Percentiles rank a stretch among this genome's conserved stretches.
Evolutionary conservation across 2,113 vertebrate genomes (phyloP).

Genomic region (Scytalopus superciliaris): DNA sequence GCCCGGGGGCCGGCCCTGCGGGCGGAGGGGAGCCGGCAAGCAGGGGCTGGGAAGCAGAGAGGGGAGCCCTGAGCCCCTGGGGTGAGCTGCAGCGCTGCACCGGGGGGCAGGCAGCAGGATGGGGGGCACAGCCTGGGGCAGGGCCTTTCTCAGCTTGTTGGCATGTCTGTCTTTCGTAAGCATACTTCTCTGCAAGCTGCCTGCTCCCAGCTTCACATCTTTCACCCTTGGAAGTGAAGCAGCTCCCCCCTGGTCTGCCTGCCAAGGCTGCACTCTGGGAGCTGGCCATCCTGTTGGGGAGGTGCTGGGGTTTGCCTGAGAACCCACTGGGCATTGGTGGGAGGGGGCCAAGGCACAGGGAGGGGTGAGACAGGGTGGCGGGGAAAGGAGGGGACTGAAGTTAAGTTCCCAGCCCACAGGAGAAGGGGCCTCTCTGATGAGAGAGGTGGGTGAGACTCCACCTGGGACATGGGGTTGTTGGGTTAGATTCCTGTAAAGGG

Average conservation of each 20-base stretch:
- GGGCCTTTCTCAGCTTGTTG: not conserved
- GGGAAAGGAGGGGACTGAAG: not conserved
- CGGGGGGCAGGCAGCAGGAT: not conserved
- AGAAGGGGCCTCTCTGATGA: not conserved
- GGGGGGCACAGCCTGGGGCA: not conserved
- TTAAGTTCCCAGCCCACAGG: not conserved
- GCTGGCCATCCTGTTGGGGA: not conserved
- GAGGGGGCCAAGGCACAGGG: not conserved
- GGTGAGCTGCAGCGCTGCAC: slow-evolving; percentile 16
- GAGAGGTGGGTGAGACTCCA: not conserved
- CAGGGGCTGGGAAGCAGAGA: not conserved
- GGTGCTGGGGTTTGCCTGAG: not conserved
- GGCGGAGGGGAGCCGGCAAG: not conserved
- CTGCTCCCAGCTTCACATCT: not conserved
- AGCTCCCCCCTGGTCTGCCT: not conserved
- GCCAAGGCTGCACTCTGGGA: not conserved
- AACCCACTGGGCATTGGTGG: not conserved
- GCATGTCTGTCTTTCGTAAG: not conserved
- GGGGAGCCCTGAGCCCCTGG: not conserved
- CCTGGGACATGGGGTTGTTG: not conserved
- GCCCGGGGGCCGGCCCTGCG: not conserved
- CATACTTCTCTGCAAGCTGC: not conserved
- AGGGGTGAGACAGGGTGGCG: not conserved
- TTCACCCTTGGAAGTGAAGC: not conserved
- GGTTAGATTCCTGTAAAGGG: not conserved